Evolutionary conservation across 2,888 invertebrate species (phyloP).

Genomic region (Heliconius hortense): DNA sequence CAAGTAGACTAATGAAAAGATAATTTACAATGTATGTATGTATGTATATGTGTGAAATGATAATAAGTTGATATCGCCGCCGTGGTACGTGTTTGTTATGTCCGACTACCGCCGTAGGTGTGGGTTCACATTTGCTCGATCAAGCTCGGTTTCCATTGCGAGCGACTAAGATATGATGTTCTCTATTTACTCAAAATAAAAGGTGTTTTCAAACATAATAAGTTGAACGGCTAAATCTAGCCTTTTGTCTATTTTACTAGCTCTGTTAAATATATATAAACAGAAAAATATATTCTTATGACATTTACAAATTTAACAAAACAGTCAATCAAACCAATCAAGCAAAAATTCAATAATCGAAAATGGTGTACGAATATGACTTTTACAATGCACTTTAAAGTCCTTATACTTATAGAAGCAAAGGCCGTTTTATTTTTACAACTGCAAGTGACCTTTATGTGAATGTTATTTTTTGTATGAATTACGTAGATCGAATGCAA

Average conservation of each 20-base stretch:
- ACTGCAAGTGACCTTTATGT: conserved; percentile 35
- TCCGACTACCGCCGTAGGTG: neutral
- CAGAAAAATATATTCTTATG: neutral
- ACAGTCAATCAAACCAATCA: conserved; percentile 3
- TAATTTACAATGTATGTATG: conserved; percentile 1
- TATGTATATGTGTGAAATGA: neutral
- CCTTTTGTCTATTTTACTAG: neutral
- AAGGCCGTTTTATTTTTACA: conserved; percentile 27
- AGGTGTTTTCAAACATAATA: neutral
- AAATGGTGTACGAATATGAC: neutral
- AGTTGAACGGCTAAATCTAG: neutral
- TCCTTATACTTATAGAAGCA: conserved; percentile 30
- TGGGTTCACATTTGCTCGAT: neutral
- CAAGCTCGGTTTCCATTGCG: too few relatives aligned
- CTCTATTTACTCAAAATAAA: neutral
- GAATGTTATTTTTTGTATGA: conserved; percentile 36
- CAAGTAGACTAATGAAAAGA: conserved; percentile 15
- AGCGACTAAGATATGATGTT: neutral
- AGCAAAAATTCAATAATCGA: neutral
- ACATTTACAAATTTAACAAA: neutral
- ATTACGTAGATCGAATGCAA: conserved; percentile 32
- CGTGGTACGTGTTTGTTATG: neutral
- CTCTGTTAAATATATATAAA: neutral
- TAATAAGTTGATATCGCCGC: neutral
- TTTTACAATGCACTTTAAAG: conserved; percentile 15